phyloP scores from a whole-genome alignment of 2,113 vertebrate species.

The Synchiropus splendidus region DNA sequence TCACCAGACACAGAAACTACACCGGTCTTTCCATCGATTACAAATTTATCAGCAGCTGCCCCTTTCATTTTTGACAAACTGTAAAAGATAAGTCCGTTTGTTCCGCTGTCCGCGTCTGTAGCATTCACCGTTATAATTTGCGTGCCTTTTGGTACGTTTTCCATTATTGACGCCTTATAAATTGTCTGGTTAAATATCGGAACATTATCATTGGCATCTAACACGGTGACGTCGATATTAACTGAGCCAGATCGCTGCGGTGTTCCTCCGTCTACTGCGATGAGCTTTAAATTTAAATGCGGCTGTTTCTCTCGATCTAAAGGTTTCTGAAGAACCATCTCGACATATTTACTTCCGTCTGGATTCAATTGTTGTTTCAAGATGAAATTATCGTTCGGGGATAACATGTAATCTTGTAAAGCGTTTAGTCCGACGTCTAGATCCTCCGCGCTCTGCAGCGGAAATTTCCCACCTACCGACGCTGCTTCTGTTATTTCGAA shows the following conservation, averaged over 20 bases:
- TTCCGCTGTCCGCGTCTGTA: conserved; percentile 57
- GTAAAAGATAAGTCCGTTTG: conserved; percentile 33
- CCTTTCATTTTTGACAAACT: conserved; percentile 17
- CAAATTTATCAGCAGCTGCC: conserved; percentile 1
- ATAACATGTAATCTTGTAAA: conserved; percentile 56
- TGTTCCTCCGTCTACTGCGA: conserved; percentile 62
- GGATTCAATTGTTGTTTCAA: conserved; percentile 48
- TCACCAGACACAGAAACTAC: too few species aligned
- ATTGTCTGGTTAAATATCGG: conserved; percentile 43
- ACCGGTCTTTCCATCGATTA: neutral
- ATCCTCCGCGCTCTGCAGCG: conserved; percentile 47
- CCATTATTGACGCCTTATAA: conserved; percentile 58
- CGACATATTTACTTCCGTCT: conserved; percentile 54
- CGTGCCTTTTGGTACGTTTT: conserved; percentile 53
- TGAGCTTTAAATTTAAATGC: conserved; percentile 44
- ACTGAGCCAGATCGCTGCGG: conserved; percentile 58
- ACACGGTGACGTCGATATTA: conserved; percentile 54
- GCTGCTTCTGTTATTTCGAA: conserved; percentile 43
- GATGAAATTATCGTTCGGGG: conserved; percentile 48
- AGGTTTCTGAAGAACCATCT: conserved; percentile 58
- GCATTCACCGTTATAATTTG: conserved; percentile 55
- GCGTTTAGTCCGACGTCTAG: conserved; percentile 58
- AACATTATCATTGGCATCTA: conserved; percentile 50
- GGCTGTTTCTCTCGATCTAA: conserved; percentile 59
- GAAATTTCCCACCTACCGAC: conserved; percentile 19